Evolutionary conservation across 2,797 vertebrate genomes (phyloP).

Genomic region (Decapterus maruadsi): DNA sequence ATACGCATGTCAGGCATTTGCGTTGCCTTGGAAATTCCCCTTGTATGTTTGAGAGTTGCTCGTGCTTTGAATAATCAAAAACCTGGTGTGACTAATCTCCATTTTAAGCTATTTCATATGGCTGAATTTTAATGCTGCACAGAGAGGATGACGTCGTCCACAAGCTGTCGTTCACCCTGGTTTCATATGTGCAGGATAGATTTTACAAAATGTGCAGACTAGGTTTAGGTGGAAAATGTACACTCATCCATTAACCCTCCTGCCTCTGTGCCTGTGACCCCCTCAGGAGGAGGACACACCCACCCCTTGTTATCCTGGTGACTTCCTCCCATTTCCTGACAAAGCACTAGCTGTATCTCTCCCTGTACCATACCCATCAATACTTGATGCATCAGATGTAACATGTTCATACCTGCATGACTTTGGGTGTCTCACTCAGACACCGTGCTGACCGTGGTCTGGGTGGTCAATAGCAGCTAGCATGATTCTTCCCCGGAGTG

Average conservation of each 20-base stretch:
- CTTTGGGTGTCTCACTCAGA: neutral
- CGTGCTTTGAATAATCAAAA: neutral
- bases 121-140: neutral
- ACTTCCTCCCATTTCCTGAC: neutral
- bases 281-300: neutral
- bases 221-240: neutral
- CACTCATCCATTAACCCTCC: neutral
- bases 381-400: neutral
- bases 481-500: neutral
- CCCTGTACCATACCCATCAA: neutral
- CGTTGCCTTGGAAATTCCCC: neutral
- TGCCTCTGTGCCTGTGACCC: neutral
- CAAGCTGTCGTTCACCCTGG: neutral
- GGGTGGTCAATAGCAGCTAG: slow-evolving; percentile 8
- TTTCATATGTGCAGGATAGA: neutral
- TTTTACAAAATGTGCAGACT: neutral
- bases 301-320: neutral
- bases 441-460: neutral
- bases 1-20: neutral
- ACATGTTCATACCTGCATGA: neutral
- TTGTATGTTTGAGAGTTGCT: neutral
- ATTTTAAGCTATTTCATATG: neutral
- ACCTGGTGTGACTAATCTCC: neutral
- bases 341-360: neutral
- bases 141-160: neutral